Percentiles rank a stretch among this genome's conserved stretches.
These are phyloP conservation scores for Latheticus oryzae DNA, from an alignment of 2,888 invertebrate species.

Conservation along the genomic window DNA sequence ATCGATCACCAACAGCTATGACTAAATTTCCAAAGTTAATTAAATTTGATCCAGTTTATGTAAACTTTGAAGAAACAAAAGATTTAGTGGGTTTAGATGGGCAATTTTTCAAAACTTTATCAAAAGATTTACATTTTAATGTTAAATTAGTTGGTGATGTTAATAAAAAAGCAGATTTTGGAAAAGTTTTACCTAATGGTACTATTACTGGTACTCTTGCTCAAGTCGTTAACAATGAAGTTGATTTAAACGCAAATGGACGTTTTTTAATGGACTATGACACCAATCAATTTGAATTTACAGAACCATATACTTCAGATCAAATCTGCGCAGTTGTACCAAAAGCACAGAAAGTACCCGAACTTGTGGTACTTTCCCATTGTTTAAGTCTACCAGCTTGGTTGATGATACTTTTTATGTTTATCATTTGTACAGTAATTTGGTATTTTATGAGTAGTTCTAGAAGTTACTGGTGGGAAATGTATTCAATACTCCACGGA, in stretches of 20 bases:
- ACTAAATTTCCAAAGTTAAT: background rate
- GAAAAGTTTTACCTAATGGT: constrained; percentile 1
- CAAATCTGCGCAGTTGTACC: constrained; percentile 12
- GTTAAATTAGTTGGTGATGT: background rate
- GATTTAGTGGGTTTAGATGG: constrained; percentile 9
- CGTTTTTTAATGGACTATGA: constrained; percentile 13
- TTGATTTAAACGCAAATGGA: constrained; percentile 2
- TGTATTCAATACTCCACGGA: constrained; percentile 10
- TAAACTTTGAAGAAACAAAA: background rate
- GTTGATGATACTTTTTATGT: constrained; percentile 5
- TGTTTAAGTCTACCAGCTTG: constrained; percentile 5
- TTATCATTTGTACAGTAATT: background rate
- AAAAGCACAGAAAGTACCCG: constrained; percentile 8
- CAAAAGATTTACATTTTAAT: background rate
- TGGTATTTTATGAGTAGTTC: constrained; percentile 3
- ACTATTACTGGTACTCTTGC: constrained; percentile 5
- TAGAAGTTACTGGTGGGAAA: constrained; percentile 1
- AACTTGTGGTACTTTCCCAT: background rate
- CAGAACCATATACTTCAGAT: constrained; percentile 10
- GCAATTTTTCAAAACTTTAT: background rate
- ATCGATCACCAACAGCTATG: constrained; percentile 8
- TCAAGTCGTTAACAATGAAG: background rate
- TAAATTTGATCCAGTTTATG: background rate
- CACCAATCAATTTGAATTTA: constrained; percentile 4
- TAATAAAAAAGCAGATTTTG: background rate